Base-by-base conservation (phyloP, 2,113 vertebrate species). In the Setophaga coronata region DNA sequence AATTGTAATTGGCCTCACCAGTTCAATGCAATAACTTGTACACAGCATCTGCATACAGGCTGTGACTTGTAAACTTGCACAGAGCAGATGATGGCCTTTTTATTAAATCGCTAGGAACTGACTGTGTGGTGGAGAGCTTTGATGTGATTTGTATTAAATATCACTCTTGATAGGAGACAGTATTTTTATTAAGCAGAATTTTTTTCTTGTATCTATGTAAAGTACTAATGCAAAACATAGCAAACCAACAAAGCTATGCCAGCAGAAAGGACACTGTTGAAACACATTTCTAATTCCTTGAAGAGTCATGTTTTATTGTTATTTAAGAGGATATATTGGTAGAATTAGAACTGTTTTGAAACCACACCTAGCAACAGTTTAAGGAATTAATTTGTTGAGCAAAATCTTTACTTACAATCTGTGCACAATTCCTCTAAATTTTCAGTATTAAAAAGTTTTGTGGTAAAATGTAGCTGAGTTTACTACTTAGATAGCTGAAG, bases 281-380 rank as follows among this genome's bases (percentile, higher is more conserved):
- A 96, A 97, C 86, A 88, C 88, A 96, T 96, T 96, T 89, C 90
- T 79, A 96, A 94, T 93, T 96, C 87, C 77, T 95, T 77, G 33
- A 96, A 96, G 64, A 73, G 82, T 93, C 84, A 86, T 94, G 84
- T 85, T 98, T 78, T 90, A 95, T 94, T 94, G 76, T 96, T 97
- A 78, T 97, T 97, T 95, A 97, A 97, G 85, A 65, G 61, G 43
- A 65, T 72, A 87, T 69, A 95, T 60, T 73, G 47, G 72, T 93
- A 82, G 90, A 94, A 95, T 81, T 91, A 94, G 89, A 92, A 69
- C 65, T 97, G 90, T 92, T 98, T 96, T 84, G 90, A 96, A 92
- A 82, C 93, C 95, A 97, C 96, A 96, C 92, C 96, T 95, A 98
- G 88, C 95, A 97, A 97, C 83, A 79, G 47, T 53, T 76, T 73